Evolutionary conservation across 2,888 invertebrate genomes (phyloP).

Genomic region (Tipula confusa): DNA sequence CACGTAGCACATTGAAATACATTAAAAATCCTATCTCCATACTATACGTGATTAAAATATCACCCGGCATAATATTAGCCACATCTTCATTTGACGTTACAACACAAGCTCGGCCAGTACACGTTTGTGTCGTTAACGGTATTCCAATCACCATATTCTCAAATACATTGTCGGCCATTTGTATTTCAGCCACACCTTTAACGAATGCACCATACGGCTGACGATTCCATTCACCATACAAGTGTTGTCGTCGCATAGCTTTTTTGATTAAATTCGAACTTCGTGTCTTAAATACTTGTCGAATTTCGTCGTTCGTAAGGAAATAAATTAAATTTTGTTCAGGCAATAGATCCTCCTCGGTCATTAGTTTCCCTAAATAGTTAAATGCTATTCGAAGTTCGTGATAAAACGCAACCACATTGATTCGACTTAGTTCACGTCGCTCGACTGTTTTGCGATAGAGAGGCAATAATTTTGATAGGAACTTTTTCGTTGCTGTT

Average conservation of each 20-base stretch:
- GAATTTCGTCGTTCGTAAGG: constrained; percentile 63
- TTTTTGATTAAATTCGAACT: background rate
- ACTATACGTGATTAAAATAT: constrained; percentile 69
- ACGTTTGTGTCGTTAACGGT: background rate
- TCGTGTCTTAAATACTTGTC: constrained; percentile 52
- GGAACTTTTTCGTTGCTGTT: constrained; percentile 51
- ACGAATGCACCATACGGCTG: constrained; percentile 53
- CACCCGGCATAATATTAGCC: constrained; percentile 56
- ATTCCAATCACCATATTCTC: background rate
- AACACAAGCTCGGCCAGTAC: constrained; percentile 65
- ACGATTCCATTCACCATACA: constrained; percentile 57
- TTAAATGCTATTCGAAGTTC: constrained; percentile 58
- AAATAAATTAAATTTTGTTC: constrained; percentile 61
- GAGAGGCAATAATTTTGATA: constrained; percentile 59
- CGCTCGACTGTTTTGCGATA: constrained; percentile 58
- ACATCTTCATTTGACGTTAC: constrained; percentile 63
- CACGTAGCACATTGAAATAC: constrained; percentile 73
- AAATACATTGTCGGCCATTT: constrained; percentile 46
- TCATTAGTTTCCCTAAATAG: constrained; percentile 56
- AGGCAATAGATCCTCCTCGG: constrained; percentile 60
- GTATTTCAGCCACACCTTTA: constrained; percentile 46
- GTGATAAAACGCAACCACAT: constrained; percentile 54
- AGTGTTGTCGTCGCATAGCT: constrained; percentile 64
- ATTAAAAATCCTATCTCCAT: constrained; percentile 85
- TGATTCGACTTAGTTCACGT: constrained; percentile 65